phyloP scores from a whole-genome alignment of 2,113 vertebrate species.

The Vicugna pacos region DNA sequence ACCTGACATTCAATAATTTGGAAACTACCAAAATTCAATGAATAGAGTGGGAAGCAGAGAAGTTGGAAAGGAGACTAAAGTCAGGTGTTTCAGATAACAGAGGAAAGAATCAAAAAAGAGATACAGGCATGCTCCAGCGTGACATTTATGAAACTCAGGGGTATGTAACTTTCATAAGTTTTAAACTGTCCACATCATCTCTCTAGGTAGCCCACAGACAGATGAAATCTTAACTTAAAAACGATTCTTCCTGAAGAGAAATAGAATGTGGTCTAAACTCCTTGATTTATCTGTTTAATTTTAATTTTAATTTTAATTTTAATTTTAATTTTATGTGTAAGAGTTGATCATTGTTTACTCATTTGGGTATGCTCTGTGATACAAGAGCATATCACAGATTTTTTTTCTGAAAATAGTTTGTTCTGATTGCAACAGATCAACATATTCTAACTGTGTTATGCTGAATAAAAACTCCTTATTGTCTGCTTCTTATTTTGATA shows the following conservation, averaged over 20 bases:
- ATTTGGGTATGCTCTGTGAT: neutral
- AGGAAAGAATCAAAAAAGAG: neutral
- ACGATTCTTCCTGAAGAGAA: neutral
- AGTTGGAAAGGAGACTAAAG: neutral
- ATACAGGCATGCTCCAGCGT: neutral
- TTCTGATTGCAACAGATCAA: neutral
- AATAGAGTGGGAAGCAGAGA: neutral
- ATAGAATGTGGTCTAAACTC: neutral
- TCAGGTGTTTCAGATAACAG: constrained; percentile 30
- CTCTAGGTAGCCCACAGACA: neutral
- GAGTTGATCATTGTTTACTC: constrained; percentile 4
- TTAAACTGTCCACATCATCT: neutral
- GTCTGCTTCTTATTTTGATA: neutral
- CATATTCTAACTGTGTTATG: neutral
- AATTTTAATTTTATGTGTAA: constrained; percentile 12
- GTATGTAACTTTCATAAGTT: constrained; percentile 29
- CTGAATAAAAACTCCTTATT: neutral
- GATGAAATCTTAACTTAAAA: neutral
- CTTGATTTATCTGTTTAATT: neutral
- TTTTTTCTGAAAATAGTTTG: neutral
- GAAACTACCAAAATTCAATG: constrained; percentile 8
- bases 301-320: too few species aligned
- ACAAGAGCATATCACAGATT: neutral
- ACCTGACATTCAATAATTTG: neutral
- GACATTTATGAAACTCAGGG: neutral